Percentiles rank a stretch among this genome's conserved stretches.
These are phyloP conservation scores for Psittacula cyanocephala DNA, from an alignment of 2,113 vertebrate species.

Conservation along the genomic window DNA sequence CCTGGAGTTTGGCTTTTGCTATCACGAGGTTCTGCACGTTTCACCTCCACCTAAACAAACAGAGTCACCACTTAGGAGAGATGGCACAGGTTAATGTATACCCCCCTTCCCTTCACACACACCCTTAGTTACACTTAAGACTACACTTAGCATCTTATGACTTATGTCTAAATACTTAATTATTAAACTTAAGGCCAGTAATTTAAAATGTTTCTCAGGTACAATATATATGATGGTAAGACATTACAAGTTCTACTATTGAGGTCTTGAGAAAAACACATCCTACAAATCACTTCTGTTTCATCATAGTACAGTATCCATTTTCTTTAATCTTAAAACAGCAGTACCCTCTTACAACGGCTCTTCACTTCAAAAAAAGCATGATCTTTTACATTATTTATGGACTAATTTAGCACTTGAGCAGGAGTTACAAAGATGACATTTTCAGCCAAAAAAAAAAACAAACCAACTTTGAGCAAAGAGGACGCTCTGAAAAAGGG, in stretches of 20 bases:
- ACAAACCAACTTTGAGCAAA: not conserved
- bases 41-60: constrained; percentile 98
- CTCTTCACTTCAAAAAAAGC: constrained; percentile 2
- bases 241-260: not conserved
- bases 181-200: constrained; percentile 79
- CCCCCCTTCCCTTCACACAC: constrained; percentile 79
- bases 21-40: constrained; percentile 95
- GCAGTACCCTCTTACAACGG: constrained; percentile 49
- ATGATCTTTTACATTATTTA: no score
- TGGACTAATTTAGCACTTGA: not conserved
- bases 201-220: constrained; percentile 94
- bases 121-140: constrained; percentile 75
- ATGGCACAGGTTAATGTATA: not conserved
- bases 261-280: not conserved
- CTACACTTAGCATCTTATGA: constrained; percentile 82
- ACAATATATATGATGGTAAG: constrained; percentile 68
- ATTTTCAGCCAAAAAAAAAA: not conserved
- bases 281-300: not conserved
- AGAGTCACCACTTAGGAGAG: constrained; percentile 75
- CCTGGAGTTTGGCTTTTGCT: constrained; percentile 91
- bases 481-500: constrained; percentile 59
- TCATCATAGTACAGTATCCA: not conserved
- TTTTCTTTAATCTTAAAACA: constrained; percentile 3
- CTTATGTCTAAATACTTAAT: constrained; percentile 82
- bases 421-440: not conserved